These are phyloP conservation scores for Enteromius viviparus DNA, from an alignment of 2,797 vertebrate species.

Conservation along the genomic window DNA sequence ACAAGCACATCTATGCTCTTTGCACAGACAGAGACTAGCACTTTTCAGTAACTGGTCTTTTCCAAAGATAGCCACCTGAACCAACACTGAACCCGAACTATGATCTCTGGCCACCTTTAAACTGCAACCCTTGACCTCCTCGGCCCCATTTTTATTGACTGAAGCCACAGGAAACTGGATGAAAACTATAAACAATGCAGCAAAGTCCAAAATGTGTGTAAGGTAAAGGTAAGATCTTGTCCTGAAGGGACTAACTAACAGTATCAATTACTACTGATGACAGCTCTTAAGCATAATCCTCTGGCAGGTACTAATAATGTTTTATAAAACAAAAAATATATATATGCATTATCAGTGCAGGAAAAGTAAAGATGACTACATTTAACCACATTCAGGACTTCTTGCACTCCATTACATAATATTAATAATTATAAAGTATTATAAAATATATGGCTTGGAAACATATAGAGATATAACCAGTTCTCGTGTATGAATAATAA, in stretches of 20 bases:
- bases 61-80: conserved; percentile 58
- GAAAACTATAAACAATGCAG: conserved; percentile 59
- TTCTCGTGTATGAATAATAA: background rate
- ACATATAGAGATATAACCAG: background rate
- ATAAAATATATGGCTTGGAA: background rate
- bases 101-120: conserved; percentile 62
- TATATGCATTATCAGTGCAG: background rate
- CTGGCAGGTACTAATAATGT: background rate
- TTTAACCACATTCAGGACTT: background rate
- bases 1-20: background rate
- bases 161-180: conserved; percentile 68
- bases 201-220: conserved; percentile 51
- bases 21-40: background rate
- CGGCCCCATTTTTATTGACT: conserved; percentile 67
- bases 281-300: background rate
- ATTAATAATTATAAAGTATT: background rate
- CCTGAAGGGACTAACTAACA: background rate
- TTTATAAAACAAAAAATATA: background rate
- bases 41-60: background rate
- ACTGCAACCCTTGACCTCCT: conserved; percentile 67
- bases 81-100: conserved; percentile 62
- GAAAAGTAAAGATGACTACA: background rate
- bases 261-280: background rate
- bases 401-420: background rate
- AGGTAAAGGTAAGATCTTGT: conserved; percentile 9